Evolutionary conservation across 2,888 invertebrate species (phyloP).

Genomic region (Polylopha cassiicola): DNA sequence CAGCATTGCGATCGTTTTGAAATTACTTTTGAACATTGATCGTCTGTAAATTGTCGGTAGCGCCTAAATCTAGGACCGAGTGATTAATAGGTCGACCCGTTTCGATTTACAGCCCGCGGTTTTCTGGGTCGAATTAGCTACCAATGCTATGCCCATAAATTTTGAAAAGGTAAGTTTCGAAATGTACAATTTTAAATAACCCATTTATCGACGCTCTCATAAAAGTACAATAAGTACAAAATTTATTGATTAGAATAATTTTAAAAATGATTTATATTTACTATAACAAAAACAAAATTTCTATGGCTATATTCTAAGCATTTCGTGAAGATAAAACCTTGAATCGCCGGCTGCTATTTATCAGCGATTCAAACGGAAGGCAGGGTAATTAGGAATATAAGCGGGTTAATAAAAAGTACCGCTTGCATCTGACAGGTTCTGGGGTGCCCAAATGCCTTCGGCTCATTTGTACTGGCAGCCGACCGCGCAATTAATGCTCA

Average conservation of each 20-base stretch:
- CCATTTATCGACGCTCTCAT: neutral
- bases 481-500: conserved; percentile 17
- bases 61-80: conserved; percentile 12
- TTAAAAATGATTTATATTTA: too few relatives aligned
- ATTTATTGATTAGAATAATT: too few relatives aligned
- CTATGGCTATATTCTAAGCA: too few relatives aligned
- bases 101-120: conserved; percentile 25
- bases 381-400: conserved; percentile 21
- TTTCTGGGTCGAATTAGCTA: conserved; percentile 23
- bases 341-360: too few relatives aligned
- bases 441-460: conserved; percentile 8
- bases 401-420: conserved; percentile 24
- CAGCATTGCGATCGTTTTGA: too few relatives aligned
- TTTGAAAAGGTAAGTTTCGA: conserved; percentile 26
- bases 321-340: too few relatives aligned
- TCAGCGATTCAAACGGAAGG: conserved; percentile 10
- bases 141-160: conserved; percentile 24
- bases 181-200: conserved; percentile 15
- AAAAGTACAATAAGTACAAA: too few relatives aligned
- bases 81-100: conserved; percentile 24
- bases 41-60: conserved; percentile 6
- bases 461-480: conserved; percentile 16
- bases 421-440: conserved; percentile 31
- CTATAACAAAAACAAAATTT: neutral
- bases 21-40: conserved; percentile 11